Conservation (phyloP, 37 sponge, comb jelly and placozoan species). For the Ianthella basta region DNA sequence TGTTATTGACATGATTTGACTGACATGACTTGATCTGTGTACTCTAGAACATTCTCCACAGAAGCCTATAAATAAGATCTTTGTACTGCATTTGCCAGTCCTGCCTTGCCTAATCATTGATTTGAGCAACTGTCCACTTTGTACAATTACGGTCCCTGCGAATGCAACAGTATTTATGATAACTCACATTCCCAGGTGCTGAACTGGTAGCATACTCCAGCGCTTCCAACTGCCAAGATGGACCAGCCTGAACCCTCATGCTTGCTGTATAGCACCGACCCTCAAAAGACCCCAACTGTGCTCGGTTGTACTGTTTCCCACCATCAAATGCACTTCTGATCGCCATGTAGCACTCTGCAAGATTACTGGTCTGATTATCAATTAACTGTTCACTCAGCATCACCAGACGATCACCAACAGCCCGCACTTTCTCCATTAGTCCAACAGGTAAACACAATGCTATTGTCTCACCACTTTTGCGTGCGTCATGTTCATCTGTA, state of each 20-base stretch:
- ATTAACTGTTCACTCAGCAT: background rate
- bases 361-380: conserved; percentile 34
- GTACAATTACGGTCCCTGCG: too few species aligned
- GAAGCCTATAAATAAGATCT: too few species aligned
- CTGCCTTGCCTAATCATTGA: too few species aligned
- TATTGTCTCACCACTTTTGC: background rate
- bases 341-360: conserved; percentile 35
- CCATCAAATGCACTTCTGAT: conserved; percentile 30
- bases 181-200: background rate
- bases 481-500: conserved; percentile 5
- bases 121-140: too few species aligned
- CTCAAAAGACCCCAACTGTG: conserved; percentile 30
- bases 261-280: conserved; percentile 29
- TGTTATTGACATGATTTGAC: too few species aligned
- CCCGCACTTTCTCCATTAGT: background rate
- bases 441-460: background rate
- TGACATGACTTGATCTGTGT: too few species aligned
- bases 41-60: too few species aligned
- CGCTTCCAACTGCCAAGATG: conserved; percentile 5
- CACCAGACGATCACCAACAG: conserved; percentile 28
- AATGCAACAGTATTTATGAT: too few species aligned
- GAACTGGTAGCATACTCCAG: background rate
- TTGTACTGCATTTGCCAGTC: too few species aligned
- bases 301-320: conserved; percentile 28
- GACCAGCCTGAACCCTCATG: conserved; percentile 23